phyloP scores from a whole-genome alignment of 2,888 invertebrate genomes.

The Cyrtodaria siliqua region DNA sequence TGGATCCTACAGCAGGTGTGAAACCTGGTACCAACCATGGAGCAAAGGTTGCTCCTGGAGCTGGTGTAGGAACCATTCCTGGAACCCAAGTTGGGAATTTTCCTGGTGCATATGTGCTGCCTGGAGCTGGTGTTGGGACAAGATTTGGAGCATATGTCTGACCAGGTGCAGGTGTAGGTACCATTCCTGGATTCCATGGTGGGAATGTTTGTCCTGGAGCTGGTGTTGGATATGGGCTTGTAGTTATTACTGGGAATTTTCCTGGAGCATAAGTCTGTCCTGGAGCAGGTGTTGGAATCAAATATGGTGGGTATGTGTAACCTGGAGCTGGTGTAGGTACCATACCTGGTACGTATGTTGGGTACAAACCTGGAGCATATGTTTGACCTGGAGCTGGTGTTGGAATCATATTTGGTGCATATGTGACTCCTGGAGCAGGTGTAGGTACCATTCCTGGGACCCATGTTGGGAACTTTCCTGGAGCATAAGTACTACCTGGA shows the following conservation, averaged over 20 bases:
- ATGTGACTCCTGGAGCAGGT: slow-evolving; percentile 40
- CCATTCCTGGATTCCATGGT: slow-evolving; percentile 39
- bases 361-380: slow-evolving; percentile 57
- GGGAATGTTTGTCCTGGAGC: slow-evolving; percentile 30
- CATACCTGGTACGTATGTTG: slow-evolving; percentile 51
- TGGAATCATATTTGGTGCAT: slow-evolving; percentile 46
- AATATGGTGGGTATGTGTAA: slow-evolving; percentile 56
- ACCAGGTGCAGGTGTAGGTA: slow-evolving; percentile 62
- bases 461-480: slow-evolving; percentile 48
- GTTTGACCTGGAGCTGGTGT: slow-evolving; percentile 57
- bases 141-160: slow-evolving; percentile 55
- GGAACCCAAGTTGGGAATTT: slow-evolving; percentile 62
- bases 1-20: slow-evolving; percentile 53
- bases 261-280: slow-evolving; percentile 42
- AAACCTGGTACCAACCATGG: slow-evolving; percentile 52
- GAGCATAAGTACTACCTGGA: slow-evolving; percentile 41
- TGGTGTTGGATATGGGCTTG: slow-evolving; percentile 45
- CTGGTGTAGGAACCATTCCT: slow-evolving; percentile 53
- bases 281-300: slow-evolving; percentile 62
- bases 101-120: slow-evolving; percentile 57
- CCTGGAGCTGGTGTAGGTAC: slow-evolving; percentile 60
- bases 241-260: too few relatives aligned
- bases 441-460: slow-evolving; percentile 46
- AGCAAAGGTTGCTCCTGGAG: slow-evolving; percentile 44
- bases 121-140: slow-evolving; percentile 57